A percentile compares a stretch with the other conserved stretches of the same genome.
phyloP scores from a whole-genome alignment of 2,888 invertebrate genomes.

The Chrysolina haemoptera region DNA sequence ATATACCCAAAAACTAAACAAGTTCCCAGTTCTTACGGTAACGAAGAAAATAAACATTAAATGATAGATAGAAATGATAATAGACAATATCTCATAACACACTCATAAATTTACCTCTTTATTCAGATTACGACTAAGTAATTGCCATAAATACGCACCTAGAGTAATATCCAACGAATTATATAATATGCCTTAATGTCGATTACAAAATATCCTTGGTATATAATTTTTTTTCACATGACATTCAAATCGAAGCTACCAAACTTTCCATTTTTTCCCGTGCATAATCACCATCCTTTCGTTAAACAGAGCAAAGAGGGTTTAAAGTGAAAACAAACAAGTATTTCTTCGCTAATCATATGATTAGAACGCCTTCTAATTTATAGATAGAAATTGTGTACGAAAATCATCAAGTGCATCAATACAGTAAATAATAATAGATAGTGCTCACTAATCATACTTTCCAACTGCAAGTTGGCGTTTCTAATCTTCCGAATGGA shows the following conservation, averaged over 20 bases:
- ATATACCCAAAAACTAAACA: background rate
- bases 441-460: constrained; percentile 3
- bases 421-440: constrained; percentile 4
- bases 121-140: background rate
- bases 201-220: constrained; percentile 12
- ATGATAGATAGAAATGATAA: no score
- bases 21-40: background rate
- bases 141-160: constrained; percentile 7
- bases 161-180: constrained; percentile 7
- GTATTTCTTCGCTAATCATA: constrained; percentile 10
- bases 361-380: background rate
- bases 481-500: constrained; percentile 11
- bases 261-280: constrained; percentile 22
- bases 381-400: constrained; percentile 11
- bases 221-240: constrained; percentile 9
- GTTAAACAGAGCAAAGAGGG: constrained; percentile 22
- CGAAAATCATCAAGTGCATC: constrained; percentile 2
- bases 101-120: background rate
- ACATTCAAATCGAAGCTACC: background rate
- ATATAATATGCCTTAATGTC: constrained; percentile 10
- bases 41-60: background rate
- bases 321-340: constrained; percentile 19
- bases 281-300: constrained; percentile 4
- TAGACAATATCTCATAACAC: background rate
- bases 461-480: constrained; percentile 17